Evolutionary conservation across 2,797 vertebrate genomes (phyloP).

Genomic region (Macroramphosus scolopax): DNA sequence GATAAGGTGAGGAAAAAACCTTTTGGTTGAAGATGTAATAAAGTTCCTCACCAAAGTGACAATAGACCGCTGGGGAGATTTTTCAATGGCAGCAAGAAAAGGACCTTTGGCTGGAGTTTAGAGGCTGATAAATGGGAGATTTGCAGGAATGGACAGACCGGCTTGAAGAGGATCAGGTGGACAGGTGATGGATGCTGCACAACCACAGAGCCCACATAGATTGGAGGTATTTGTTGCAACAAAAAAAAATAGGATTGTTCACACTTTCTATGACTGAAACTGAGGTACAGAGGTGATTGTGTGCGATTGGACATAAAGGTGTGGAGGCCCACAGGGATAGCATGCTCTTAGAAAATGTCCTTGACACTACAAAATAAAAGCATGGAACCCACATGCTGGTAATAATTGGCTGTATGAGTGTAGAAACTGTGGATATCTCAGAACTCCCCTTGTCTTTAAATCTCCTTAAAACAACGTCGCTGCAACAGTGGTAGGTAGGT

Average conservation of each 20-base stretch:
- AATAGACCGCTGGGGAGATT: conserved; percentile 28
- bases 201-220: conserved; percentile 39
- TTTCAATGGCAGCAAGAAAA: conserved; percentile 19
- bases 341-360: conserved; percentile 2
- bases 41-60: conserved; percentile 8
- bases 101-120: conserved; percentile 8
- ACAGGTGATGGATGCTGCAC: conserved; percentile 51
- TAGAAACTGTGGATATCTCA: too few species aligned
- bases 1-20: conserved; percentile 5
- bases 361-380: not conserved
- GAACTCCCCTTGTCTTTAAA: too few species aligned
- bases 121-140: conserved; percentile 25
- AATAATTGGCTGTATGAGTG: too few species aligned
- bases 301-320: conserved; percentile 24
- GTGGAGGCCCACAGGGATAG: conserved; percentile 10
- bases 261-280: conserved; percentile 38
- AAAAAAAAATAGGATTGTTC: conserved; percentile 62
- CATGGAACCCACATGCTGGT: too few species aligned
- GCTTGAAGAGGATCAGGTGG: conserved; percentile 36
- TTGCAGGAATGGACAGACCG: conserved; percentile 22
- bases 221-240: conserved; percentile 54
- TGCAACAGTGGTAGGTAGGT: too few species aligned
- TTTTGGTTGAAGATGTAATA: conserved; percentile 15
- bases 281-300: conserved; percentile 23
- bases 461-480: too few species aligned